Base-by-base conservation (phyloP, 64 coral and sea anemone species). In the Stichodactyla mertensii region DNA sequence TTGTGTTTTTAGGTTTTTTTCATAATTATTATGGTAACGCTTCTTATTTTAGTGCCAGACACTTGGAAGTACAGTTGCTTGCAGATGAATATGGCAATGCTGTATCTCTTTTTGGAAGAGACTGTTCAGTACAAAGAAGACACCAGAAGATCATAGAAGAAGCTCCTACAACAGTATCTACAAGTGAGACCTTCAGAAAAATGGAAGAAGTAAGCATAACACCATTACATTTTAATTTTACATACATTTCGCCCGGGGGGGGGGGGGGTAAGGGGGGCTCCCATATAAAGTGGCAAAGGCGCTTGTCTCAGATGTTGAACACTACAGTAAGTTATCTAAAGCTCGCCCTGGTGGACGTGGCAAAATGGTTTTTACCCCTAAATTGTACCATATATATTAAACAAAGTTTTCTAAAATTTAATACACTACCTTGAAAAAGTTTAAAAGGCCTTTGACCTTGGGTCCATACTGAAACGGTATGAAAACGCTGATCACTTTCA, bases 111-210 rank as follows among this genome's bases (percentile, higher is more conserved):
- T 98, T 98, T 89, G 95, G 95, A 57, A 86, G 95, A 86, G 95
- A 98, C 69, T 98, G 95, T 81, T 98, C 95, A 53, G 95, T 98
- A 1, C 95, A 98, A 60, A 90, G 95, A 20, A 89, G 95, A 23
- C 95, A 98, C 86, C 95, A 98, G 23, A 98, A 98, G 52, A 98
- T 98, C 61, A 94, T 98, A 36, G 95, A 98, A 71, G 95, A 98
- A 79, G 95, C 95, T 9, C 95, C 95, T 28, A 89, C 92, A 56
- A 57, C 92, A 6, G 87, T 98, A 11, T 89, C 89, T 53, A 89
- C 89, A 27, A 89, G 89, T 67, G 92, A 98, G 55, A 88, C 92
- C 16, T 92, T 94, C 80, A 82, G 83, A 51, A 91, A 94, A 58
- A 98, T 98, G 95, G 92, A 98, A 84, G 88, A 98, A 87, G 95